Conservation (phyloP, 30 jellyfish, hydroid and myxozoan genomes). For the Hydractinia symbiolongicarpus region DNA sequence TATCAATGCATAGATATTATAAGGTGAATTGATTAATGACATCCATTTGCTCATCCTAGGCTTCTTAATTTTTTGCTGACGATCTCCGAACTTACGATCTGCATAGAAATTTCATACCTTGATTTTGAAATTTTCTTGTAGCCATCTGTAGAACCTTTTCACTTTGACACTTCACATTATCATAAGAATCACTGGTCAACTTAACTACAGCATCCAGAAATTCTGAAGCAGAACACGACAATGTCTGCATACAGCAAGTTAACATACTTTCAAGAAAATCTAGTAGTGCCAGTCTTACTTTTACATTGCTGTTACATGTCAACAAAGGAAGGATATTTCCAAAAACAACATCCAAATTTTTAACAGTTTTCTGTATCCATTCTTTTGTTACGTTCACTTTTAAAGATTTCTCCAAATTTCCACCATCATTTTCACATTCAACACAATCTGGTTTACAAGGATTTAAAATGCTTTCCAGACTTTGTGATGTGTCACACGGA, state of each 20-base stretch:
- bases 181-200: slow-evolving; percentile 54
- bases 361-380: slow-evolving; percentile 59
- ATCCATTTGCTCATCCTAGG: too few relatives aligned
- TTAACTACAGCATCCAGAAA: slow-evolving; percentile 53
- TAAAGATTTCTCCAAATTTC: not conserved
- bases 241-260: slow-evolving; percentile 30
- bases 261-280: slow-evolving; percentile 30
- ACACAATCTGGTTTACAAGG: not conserved
- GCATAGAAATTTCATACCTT: slow-evolving; percentile 18
- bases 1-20: too few relatives aligned
- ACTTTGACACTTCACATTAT: slow-evolving; percentile 32
- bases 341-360: slow-evolving; percentile 36
- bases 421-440: not conserved
- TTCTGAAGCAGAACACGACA: slow-evolving; percentile 32
- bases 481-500: not conserved
- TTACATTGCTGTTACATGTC: slow-evolving; percentile 34
- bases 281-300: slow-evolving; percentile 43
- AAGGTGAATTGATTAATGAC: too few relatives aligned
- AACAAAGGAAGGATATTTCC: slow-evolving; percentile 43
- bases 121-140: slow-evolving; percentile 6
- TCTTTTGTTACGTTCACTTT: slow-evolving; percentile 25
- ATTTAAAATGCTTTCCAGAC: too few relatives aligned
- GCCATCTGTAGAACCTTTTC: slow-evolving; percentile 22
- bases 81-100: too few relatives aligned
- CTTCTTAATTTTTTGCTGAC: too few relatives aligned